Evolutionary conservation across 2,113 vertebrate species (phyloP).

Genomic region (Canis aureus): DNA sequence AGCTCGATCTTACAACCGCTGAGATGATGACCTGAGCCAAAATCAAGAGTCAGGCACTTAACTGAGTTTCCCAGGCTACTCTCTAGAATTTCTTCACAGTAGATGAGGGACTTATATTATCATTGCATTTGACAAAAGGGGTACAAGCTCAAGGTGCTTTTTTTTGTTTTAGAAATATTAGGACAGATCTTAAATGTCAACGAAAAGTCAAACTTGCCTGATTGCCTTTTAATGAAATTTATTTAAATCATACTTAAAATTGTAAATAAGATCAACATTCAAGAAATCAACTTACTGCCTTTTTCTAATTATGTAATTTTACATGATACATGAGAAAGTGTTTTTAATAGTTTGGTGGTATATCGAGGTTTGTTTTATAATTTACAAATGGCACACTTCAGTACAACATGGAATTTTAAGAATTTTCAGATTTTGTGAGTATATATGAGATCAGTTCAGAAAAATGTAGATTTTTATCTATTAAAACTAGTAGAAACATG

Average conservation of each 20-base stretch:
- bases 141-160: neutral
- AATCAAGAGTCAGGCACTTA: neutral
- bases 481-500: neutral
- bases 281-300: neutral
- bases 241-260: slow-evolving; percentile 42
- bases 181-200: slow-evolving; percentile 6
- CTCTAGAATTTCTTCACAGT: neutral
- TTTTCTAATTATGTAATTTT: slow-evolving; percentile 25
- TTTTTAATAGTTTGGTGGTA: slow-evolving; percentile 6
- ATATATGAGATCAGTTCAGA: neutral
- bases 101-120: neutral
- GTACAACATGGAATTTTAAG: neutral
- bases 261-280: neutral
- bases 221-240: neutral
- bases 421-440: slow-evolving; percentile 26
- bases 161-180: slow-evolving; percentile 1
- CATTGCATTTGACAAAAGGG: neutral
- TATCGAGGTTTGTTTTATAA: neutral
- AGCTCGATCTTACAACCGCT: neutral
- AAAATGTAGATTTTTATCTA: neutral
- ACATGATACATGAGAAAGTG: neutral
- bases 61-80: neutral
- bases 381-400: neutral
- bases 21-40: neutral
- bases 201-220: neutral